Base-by-base conservation (phyloP, 2,113 vertebrate genomes). In the Amblyornis subalaris region DNA sequence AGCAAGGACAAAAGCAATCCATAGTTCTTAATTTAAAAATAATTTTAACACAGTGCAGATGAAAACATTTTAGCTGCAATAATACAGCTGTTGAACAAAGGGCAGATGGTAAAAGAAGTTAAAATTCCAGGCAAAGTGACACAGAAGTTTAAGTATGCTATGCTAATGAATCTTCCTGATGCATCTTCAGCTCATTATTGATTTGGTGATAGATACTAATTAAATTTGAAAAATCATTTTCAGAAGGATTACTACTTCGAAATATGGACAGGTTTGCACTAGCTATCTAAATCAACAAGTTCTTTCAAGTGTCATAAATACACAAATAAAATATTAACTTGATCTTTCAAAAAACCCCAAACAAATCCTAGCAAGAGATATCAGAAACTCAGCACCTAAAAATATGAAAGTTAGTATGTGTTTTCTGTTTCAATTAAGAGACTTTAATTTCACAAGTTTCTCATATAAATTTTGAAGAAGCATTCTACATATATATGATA, bases 31-130 rank as follows among this genome's bases (percentile, higher is more conserved):
- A 96, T 88, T 97, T 94, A 88, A 96, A 97, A 97, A 94, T 95
- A 95, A 96, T 94, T 95, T 57, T 84, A 96, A 94, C 7, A 2
- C 62, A 85, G 60, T 76, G 20, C 53, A 92, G 47, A 94, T 87
- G 62, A 97, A 96, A 95, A 91, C 78, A 97, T 95, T 97, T 95
- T 78, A 93, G 94, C 90, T 91, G 96, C 89, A 97, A 95, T 97
- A 97, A 97, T 96, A 91, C 94, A 98, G 94, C 94, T 97, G 96
- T 92, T 96, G 64, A 96, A 93, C 77, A 97, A 97, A 96, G 81
- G 94, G 89, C 95, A 97, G 95, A 97, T 96, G 94, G 96, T 89
- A 93, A 95, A 94, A 95, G 64, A 97, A 97, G 92, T 87, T 96
- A 96, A 94, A 96, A 96, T 96, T 97, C 66, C 78, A 93, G 9